Evolutionary conservation across 2,113 vertebrate species (phyloP), one percentile per base, ranked within the genome.

Genomic region (Meleagris gallopavo): DNA sequence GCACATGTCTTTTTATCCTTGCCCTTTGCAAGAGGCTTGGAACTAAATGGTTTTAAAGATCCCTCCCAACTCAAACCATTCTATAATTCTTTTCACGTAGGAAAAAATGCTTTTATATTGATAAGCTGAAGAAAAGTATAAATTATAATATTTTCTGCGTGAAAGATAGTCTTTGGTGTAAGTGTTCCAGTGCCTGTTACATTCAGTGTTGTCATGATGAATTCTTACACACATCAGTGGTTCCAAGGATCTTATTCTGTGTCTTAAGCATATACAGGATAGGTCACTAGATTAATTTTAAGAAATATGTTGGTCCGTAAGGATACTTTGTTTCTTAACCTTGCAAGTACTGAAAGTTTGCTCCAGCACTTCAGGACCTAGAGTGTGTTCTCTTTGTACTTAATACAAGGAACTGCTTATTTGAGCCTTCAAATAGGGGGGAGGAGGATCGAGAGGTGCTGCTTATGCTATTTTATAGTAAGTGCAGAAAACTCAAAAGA

Each of bases 401-500:
- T 64, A 34, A 13, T 77, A 82, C 38, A 86, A 78, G 34, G 36
- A 79, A 43, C 29, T 70, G 32, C 36, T 80, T 25, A n/a, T 84
- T 45, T 40, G 50, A 87, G 46, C 57, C 72, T 45, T 73, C 48
- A 64, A 27, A 64, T 32, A 27, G 69, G 41, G 48, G 24, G 20
- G 50, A 25, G 48, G 48, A 43, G 50, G 50, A 13, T 14, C 8
- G 25, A 15, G 58, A 50, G 54, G 36, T 45, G 41, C 50, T 41
- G 55, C 58, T 83, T 18, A 12, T 27, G 9, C 10, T 55, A 29
- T 66, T 85, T 71, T 41, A 29, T 16, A 13, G 30, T 14, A 19
- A 13, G 2, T 55, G 11, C 29, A 77, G 30, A 65, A 88, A 69
- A 21, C 0, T 22, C 22, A 4, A 62, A 73, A 6, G 0, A 0